Percentiles rank a stretch among this genome's conserved stretches.
These are phyloP conservation scores for Resseliella maxima DNA, from an alignment of 2,888 invertebrate genomes.

Conservation along the genomic window DNA sequence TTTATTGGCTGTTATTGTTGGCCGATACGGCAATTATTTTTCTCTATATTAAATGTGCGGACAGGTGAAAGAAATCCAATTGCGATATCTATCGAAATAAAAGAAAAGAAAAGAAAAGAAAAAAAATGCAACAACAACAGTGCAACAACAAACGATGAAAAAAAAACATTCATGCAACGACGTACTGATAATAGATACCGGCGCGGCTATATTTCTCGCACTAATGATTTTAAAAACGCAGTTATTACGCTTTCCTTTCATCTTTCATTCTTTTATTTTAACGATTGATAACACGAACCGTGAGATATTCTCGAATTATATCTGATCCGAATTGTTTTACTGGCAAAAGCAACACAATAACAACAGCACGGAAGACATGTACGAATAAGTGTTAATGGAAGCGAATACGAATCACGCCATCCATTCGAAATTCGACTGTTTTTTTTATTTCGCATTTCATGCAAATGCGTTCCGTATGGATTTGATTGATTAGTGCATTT, in stretches of 20 bases:
- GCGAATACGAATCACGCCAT: too few species aligned
- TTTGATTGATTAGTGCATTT: too few species aligned
- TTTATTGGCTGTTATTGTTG: slow-evolving; percentile 48
- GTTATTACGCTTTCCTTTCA: too few species aligned
- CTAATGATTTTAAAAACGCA: not conserved
- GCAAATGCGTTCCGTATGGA: too few species aligned
- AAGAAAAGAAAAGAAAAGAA: not conserved
- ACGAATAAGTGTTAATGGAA: too few species aligned
- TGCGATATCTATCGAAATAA: too few species aligned
- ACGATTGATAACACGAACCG: not conserved
- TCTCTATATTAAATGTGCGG: not conserved
- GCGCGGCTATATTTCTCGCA: not conserved
- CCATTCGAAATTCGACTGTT: too few species aligned
- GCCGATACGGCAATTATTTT: slow-evolving; percentile 9
- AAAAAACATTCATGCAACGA: slow-evolving; percentile 37
- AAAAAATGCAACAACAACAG: not conserved
- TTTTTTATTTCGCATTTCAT: too few species aligned
- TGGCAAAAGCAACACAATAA: too few species aligned
- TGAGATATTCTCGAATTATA: not conserved
- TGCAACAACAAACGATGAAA: not conserved
- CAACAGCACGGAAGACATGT: too few species aligned
- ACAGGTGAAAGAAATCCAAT: too few species aligned
- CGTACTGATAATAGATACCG: not conserved
- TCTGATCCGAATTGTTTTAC: not conserved
- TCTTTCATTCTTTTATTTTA: too few species aligned